Percentiles rank a stretch among this genome's conserved stretches.
These are phyloP conservation scores for Actias luna DNA, from an alignment of 2,888 invertebrate species.

Conservation along the genomic window DNA sequence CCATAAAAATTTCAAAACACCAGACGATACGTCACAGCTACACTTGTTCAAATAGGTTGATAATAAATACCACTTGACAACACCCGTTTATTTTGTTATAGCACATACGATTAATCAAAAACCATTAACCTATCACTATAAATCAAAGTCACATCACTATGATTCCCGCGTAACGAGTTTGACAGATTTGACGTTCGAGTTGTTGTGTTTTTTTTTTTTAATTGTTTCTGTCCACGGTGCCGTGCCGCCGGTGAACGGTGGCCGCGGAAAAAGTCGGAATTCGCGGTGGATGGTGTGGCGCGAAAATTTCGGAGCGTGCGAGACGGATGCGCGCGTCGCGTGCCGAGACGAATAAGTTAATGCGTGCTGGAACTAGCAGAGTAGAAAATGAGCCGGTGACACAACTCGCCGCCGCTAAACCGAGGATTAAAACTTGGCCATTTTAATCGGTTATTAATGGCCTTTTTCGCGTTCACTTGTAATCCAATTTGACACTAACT, in stretches of 20 bases:
- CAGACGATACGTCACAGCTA: constrained; percentile 40
- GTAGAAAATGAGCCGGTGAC: constrained; percentile 48
- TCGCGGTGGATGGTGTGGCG: constrained; percentile 68
- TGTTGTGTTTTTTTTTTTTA: neutral
- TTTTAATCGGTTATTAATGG: constrained; percentile 8
- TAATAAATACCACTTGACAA: constrained; percentile 47
- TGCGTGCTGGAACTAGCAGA: constrained; percentile 60
- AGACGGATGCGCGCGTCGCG: constrained; percentile 70
- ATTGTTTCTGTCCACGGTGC: neutral
- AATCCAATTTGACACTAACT: neutral
- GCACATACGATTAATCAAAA: constrained; percentile 11
- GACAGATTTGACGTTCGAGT: constrained; percentile 25
- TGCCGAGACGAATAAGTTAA: constrained; percentile 58
- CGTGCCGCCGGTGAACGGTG: constrained; percentile 27
- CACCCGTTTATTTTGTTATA: constrained; percentile 25
- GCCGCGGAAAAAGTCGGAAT: constrained; percentile 37
- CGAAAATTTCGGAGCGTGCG: constrained; percentile 63
- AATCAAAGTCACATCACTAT: constrained; percentile 41
- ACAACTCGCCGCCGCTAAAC: constrained; percentile 36
- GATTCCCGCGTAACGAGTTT: constrained; percentile 29
- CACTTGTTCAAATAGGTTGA: constrained; percentile 54
- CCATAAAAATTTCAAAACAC: constrained; percentile 27
- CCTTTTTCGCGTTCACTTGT: neutral
- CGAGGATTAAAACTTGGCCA: constrained; percentile 27
- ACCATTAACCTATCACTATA: constrained; percentile 14